Percentiles rank a stretch among this genome's conserved stretches.
Evolutionary conservation across 1,140 invertebrate genomes (phyloP).

Genomic region (Ceratoteleas bidentatus): DNA sequence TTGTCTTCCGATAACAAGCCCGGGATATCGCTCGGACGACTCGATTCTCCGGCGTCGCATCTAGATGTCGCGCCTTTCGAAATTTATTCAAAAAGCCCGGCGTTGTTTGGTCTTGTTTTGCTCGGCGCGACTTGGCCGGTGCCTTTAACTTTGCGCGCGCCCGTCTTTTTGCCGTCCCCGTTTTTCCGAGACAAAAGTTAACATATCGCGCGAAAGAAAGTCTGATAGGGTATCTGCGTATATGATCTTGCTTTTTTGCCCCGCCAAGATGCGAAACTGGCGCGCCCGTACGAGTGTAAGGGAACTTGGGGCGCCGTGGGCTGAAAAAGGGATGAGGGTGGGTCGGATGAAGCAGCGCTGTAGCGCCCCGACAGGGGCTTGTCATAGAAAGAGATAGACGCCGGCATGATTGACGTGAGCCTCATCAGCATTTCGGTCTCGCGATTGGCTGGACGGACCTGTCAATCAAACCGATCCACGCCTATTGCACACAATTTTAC

Average conservation of each 20-base stretch:
- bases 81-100: background rate
- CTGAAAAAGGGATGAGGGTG: slow-evolving; percentile 65
- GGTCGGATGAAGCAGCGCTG: slow-evolving; percentile 62
- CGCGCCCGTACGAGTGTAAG: slow-evolving; percentile 74
- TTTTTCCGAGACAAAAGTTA: slow-evolving; percentile 36
- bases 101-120: background rate
- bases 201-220: slow-evolving; percentile 32
- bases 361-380: slow-evolving; percentile 72
- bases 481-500: no score
- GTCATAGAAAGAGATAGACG: slow-evolving; percentile 73
- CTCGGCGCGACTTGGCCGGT: background rate
- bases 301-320: slow-evolving; percentile 70
- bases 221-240: slow-evolving; percentile 41
- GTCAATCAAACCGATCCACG: slow-evolving; percentile 80
- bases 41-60: slow-evolving; percentile 15
- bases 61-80: background rate
- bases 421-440: slow-evolving; percentile 81
- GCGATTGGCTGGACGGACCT: slow-evolving; percentile 81
- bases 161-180: slow-evolving; percentile 12
- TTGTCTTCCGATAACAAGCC: slow-evolving; percentile 75
- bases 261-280: slow-evolving; percentile 76
- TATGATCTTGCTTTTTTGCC: slow-evolving; percentile 61
- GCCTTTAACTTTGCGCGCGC: background rate
- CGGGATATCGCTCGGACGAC: slow-evolving; percentile 17
- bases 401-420: slow-evolving; percentile 80